These are phyloP conservation scores for Eumeta japonica DNA, from an alignment of 1,140 invertebrate genomes.

Conservation along the genomic window DNA sequence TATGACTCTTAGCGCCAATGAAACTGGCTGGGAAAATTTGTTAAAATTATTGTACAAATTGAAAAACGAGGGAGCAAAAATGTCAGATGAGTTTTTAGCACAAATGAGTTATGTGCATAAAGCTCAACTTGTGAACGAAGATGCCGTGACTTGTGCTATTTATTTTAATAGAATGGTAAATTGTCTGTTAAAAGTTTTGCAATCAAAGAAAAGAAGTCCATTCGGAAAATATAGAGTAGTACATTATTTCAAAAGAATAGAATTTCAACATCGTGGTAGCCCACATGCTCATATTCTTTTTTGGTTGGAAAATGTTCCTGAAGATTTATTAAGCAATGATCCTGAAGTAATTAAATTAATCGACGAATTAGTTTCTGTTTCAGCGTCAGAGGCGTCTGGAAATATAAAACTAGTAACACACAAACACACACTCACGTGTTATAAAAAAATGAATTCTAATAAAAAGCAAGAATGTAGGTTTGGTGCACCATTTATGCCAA, in stretches of 20 bases:
- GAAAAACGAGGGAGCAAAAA: slow-evolving; percentile 18
- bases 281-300: slow-evolving; percentile 17
- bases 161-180: slow-evolving; percentile 36
- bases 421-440: slow-evolving; percentile 22
- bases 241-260: slow-evolving; percentile 38
- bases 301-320: slow-evolving; percentile 15
- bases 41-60: slow-evolving; percentile 35
- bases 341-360: slow-evolving; percentile 19
- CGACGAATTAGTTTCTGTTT: slow-evolving; percentile 16
- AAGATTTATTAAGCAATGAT: slow-evolving; percentile 14
- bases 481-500: slow-evolving; percentile 25
- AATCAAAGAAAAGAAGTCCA: slow-evolving; percentile 12
- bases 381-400: slow-evolving; percentile 7
- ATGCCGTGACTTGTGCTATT: slow-evolving; percentile 45
- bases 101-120: slow-evolving; percentile 22
- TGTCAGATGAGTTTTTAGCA: slow-evolving; percentile 13
- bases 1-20: slow-evolving; percentile 27
- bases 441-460: slow-evolving; percentile 12
- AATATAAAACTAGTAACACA: slow-evolving; percentile 19
- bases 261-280: slow-evolving; percentile 48
- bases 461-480: slow-evolving; percentile 22
- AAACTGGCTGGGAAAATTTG: slow-evolving; percentile 32
- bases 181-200: neutral
- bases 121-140: slow-evolving; percentile 29
- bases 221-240: slow-evolving; percentile 27